Evolutionary conservation across 2,797 vertebrate genomes (phyloP), one percentile per base, ranked within the genome.

Genomic region (Chaetodon trifasciatus): DNA sequence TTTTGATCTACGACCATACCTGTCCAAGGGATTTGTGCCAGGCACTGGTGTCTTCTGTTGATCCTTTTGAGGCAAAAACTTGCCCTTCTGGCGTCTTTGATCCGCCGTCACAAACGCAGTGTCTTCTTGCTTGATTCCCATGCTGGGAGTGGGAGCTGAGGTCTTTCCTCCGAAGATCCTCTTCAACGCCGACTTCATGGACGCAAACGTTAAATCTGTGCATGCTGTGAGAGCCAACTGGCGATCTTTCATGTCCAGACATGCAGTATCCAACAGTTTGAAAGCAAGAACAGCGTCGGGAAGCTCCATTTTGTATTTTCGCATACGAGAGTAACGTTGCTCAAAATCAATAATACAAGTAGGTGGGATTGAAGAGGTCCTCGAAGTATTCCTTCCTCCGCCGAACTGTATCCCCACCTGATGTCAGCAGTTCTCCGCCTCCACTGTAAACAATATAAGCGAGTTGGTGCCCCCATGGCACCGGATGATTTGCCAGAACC

Each of bases 121-220:
- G n/a, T n/a, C n/a, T 11, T 32, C 8, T 9, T 32, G 44, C 1
- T 47, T 47, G 1, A 64, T 16, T 46, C 15, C n/a, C 39, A 47
- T 32, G 15, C 8, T 6, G 6, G 7, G 9, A 2, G 13, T 4
- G 5, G 23, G 2, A 8, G 1, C 11, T 55, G n/a, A 1, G n/a
- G 50, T 23, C 17, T 62, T 24, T 10, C 12, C 61, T 23, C 61
- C 39, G 24, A 63, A 63, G 8, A 44, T 44, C 15, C 39, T 62
- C 12, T 42, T 60, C 3, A 60, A 6, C 16, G 39, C 61, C 2
- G 35, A 61, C 37, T 61, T 61, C 28, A 58, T 58, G 4, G 57
- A 39, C 3, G 21, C 21, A 42, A 62, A 28, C 6, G 40, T 44
- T 1, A 64, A 3, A 16, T 64, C 62, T n/a, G 23, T 21, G 7